Base-by-base conservation (phyloP, 2,113 vertebrate species). In the Hippocampus barbouri region DNA sequence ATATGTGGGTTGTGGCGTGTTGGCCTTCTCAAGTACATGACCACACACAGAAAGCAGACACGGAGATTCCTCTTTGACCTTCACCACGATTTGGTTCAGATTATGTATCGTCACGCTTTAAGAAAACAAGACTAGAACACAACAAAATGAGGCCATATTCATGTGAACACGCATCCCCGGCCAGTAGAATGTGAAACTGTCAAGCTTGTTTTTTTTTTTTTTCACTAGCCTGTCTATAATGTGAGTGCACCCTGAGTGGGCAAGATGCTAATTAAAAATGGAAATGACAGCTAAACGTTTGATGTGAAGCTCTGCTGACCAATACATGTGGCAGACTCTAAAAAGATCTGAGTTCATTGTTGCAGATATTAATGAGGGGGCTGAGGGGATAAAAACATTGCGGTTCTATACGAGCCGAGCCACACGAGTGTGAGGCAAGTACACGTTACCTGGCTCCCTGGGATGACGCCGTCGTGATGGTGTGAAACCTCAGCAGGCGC, bases 391-490 rank as follows among this genome's bases (percentile, higher is more conserved):
- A 11, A 68, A 54, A 38, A 68, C 47, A 54, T 8, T 51, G 45
- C 47, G 20, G 59, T 61, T 30, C 59, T 18, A 34, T 15, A 53
- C 54, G 27, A 27, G 20, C 45, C 38, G 27, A 27, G 20, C 45
- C 38, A 16, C 10, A 1, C 8, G 27, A 34, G 45, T 49, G 43
- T 47, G n/a, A 23, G 27, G 53, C 47, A 60, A 38, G n/a, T 12
- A 25, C 2, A 21, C 2, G 77, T 73, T 82, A 91, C 89, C 89
- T 89, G 80, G 73, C 81, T 80, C 79, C 75, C 69, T 83, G 86
- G 61, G 86, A 82, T 53, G 83, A 78, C 72, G 84, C 84, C 83
- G 87, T 84, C 67, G 80, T 82, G 83, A 70, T 83, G 75, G 67
- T 76, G 83, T 45, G 15, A 71, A 78, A 80, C 79, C 79, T 69